Percentiles rank a stretch among this genome's conserved stretches.
These are phyloP conservation scores for Xylota segnis DNA, from an alignment of 2,888 invertebrate species.

Conservation along the genomic window DNA sequence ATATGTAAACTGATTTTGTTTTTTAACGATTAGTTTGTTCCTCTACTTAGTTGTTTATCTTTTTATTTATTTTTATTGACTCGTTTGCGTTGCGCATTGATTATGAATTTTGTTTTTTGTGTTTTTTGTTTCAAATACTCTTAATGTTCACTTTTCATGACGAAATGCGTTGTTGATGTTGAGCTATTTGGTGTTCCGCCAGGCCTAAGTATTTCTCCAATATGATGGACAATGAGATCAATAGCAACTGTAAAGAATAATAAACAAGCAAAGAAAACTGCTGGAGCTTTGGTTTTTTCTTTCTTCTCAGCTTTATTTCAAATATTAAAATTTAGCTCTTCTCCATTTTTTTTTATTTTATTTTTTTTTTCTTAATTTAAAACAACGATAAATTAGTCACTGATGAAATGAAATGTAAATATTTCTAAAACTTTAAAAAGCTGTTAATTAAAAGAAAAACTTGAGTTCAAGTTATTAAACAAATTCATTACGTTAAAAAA, in stretches of 20 bases:
- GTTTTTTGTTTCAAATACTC: slow-evolving; percentile 23
- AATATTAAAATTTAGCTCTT: slow-evolving; percentile 25
- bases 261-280: slow-evolving; percentile 80
- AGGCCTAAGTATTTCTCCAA: slow-evolving; percentile 96
- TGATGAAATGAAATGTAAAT: slow-evolving; percentile 59
- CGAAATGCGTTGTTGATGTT: slow-evolving; percentile 83
- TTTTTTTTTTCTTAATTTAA: slow-evolving; percentile 36
- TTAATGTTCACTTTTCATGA: slow-evolving; percentile 76
- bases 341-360: slow-evolving; percentile 28
- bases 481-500: slow-evolving; percentile 27
- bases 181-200: slow-evolving; percentile 85
- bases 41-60: slow-evolving; percentile 26
- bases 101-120: slow-evolving; percentile 18
- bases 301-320: slow-evolving; percentile 67
- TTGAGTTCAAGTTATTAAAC: slow-evolving; percentile 33
- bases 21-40: not conserved
- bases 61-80: slow-evolving; percentile 17
- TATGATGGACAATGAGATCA: slow-evolving; percentile 99
- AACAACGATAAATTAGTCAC: slow-evolving; percentile 54
- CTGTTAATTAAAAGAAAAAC: slow-evolving; percentile 54
- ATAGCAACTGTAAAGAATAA: slow-evolving; percentile 97
- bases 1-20: not conserved
- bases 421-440: slow-evolving; percentile 58
- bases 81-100: slow-evolving; percentile 17
- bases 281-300: slow-evolving; percentile 76